These are phyloP conservation scores for Lepidocyrtinus sp. DNA, from an alignment of 2,888 invertebrate species.

Conservation along the genomic window DNA sequence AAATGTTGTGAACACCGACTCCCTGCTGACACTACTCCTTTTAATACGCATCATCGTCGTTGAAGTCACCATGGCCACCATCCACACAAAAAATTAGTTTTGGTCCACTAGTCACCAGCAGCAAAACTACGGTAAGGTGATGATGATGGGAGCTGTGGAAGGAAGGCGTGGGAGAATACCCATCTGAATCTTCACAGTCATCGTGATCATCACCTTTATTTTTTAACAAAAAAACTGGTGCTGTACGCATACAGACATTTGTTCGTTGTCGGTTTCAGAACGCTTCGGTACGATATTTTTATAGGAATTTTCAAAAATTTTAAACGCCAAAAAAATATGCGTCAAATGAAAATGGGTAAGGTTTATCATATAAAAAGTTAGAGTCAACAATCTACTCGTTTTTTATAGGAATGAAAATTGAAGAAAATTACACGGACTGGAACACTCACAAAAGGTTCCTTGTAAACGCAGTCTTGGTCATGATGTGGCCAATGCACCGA, in stretches of 20 bases:
- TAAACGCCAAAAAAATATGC: not conserved
- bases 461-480: not conserved
- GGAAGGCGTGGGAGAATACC: conserved; percentile 54
- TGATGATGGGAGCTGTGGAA: not conserved
- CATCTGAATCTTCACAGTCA: conserved; percentile 29
- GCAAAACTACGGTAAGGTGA: not conserved
- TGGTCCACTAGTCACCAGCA: conserved; percentile 55
- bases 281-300: not conserved
- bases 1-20: conserved; percentile 34
- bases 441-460: too few relatives aligned
- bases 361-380: too few relatives aligned
- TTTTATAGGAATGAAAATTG: not conserved
- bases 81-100: conserved; percentile 51
- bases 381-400: not conserved
- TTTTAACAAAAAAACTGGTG: not conserved
- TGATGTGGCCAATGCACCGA: not conserved
- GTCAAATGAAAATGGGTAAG: too few relatives aligned
- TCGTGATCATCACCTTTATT: conserved; percentile 26
- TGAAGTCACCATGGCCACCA: not conserved
- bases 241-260: not conserved
- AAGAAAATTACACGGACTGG: too few relatives aligned
- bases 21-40: conserved; percentile 49
- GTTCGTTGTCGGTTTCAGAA: not conserved
- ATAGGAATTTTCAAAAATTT: conserved; percentile 5
- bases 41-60: conserved; percentile 6